phyloP scores from a whole-genome alignment of 2,888 invertebrate species.

The Drosophila emarginata region DNA sequence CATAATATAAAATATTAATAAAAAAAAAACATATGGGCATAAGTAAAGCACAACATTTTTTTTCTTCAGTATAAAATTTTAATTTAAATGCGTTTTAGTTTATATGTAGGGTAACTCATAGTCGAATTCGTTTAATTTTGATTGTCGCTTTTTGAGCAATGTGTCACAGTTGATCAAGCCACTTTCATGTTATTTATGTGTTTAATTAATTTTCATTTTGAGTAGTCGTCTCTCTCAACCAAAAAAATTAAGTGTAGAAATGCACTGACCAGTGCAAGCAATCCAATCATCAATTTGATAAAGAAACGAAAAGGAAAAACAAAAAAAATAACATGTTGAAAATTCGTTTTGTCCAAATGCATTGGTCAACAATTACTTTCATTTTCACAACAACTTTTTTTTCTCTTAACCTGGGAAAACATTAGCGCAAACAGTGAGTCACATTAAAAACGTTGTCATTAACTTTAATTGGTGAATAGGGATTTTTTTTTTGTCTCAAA shows the following conservation, averaged over 20 bases:
- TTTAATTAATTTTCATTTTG: slow-evolving; percentile 67
- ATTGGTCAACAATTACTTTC: slow-evolving; percentile 66
- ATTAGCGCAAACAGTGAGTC: background rate
- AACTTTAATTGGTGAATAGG: background rate
- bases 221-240: slow-evolving; percentile 10
- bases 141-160: slow-evolving; percentile 42
- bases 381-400: slow-evolving; percentile 61
- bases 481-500: background rate
- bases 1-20: too few species aligned
- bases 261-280: slow-evolving; percentile 31
- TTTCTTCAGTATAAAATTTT: too few species aligned
- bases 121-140: slow-evolving; percentile 19
- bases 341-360: slow-evolving; percentile 65
- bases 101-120: background rate
- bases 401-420: background rate
- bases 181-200: slow-evolving; percentile 67
- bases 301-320: slow-evolving; percentile 16
- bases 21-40: too few species aligned
- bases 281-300: slow-evolving; percentile 24
- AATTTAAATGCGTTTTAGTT: too few species aligned
- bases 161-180: slow-evolving; percentile 70
- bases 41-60: too few species aligned
- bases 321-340: slow-evolving; percentile 59
- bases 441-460: background rate
- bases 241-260: slow-evolving; percentile 41